Conservation (phyloP, 1,140 invertebrate species). For the Chionoecetes opilio region DNA sequence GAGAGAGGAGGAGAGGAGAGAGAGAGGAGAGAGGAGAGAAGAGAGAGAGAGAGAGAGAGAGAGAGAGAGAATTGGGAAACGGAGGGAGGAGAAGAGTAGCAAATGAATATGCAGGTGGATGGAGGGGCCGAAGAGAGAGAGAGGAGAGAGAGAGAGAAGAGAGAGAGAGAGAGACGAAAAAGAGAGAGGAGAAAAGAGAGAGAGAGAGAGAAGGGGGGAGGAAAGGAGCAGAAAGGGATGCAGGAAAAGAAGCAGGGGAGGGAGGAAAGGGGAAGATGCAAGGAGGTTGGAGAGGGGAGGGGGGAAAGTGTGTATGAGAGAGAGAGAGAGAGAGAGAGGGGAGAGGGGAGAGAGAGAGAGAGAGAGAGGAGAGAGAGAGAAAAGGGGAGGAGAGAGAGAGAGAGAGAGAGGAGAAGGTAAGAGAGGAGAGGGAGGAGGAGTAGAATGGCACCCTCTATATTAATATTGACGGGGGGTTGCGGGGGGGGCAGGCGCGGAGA, state of each 20-base stretch:
- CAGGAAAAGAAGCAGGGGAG: conserved; percentile 6
- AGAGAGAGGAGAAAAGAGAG: neutral
- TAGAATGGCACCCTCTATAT: too few species aligned
- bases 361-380: neutral
- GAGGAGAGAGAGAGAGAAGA: neutral
- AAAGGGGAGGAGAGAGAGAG: too few species aligned
- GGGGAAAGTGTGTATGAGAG: neutral
- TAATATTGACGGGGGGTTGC: too few species aligned
- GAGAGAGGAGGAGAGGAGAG: neutral
- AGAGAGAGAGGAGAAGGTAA: neutral
- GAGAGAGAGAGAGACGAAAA: neutral
- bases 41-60: neutral
- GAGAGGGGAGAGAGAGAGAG: conserved; percentile 53
- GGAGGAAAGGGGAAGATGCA: neutral
- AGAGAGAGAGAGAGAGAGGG: too few species aligned
- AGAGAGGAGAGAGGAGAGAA: too few species aligned
- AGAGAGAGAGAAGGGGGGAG: conserved; percentile 37
- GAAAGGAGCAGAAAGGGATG: neutral
- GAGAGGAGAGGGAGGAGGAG: neutral
- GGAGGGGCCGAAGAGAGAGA: neutral
- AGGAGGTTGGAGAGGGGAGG: neutral
- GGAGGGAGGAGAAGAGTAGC: neutral
- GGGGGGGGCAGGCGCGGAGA: too few species aligned
- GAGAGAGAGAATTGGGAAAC: neutral
- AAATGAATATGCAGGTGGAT: neutral